Percentiles rank a stretch among this genome's conserved stretches.
phyloP scores from a whole-genome alignment of 2,888 invertebrate species.

The Leptura quadrifasciata region DNA sequence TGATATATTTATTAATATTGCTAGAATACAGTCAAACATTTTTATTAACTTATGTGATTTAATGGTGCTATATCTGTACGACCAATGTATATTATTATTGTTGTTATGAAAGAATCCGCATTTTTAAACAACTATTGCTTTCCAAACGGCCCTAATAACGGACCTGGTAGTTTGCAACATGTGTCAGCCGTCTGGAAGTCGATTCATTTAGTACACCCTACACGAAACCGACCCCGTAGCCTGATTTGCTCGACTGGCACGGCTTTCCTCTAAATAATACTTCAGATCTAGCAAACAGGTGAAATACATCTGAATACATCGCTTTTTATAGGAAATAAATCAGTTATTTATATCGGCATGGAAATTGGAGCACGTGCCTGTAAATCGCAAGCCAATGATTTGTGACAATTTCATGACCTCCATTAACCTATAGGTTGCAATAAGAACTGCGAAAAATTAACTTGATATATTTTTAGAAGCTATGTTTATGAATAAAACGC shows the following conservation, averaged over 20 bases:
- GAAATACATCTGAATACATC: constrained; percentile 38
- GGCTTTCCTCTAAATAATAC: constrained; percentile 51
- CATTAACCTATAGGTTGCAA: too few species aligned
- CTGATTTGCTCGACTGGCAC: constrained; percentile 43
- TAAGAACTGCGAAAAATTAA: too few species aligned
- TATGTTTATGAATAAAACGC: too few species aligned
- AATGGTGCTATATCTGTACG: too few species aligned
- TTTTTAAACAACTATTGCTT: neutral
- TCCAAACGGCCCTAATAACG: neutral
- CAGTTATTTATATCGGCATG: constrained; percentile 13
- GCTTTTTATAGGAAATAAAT: constrained; percentile 27
- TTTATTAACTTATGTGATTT: too few species aligned
- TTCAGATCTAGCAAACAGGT: constrained; percentile 51
- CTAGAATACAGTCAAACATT: too few species aligned
- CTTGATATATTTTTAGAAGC: too few species aligned
- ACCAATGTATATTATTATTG: too few species aligned
- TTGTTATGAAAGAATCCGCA: too few species aligned
- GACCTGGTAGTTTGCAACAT: constrained; percentile 58
- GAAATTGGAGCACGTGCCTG: neutral
- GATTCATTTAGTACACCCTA: constrained; percentile 38
- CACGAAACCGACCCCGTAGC: constrained; percentile 4
- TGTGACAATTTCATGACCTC: neutral
- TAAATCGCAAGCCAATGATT: neutral
- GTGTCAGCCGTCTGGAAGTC: constrained; percentile 44
- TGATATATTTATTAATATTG: too few species aligned